Evolutionary conservation across 2,888 invertebrate species (phyloP), one percentile per base, ranked within the genome.

Genomic region (Lochmaea capreae): DNA sequence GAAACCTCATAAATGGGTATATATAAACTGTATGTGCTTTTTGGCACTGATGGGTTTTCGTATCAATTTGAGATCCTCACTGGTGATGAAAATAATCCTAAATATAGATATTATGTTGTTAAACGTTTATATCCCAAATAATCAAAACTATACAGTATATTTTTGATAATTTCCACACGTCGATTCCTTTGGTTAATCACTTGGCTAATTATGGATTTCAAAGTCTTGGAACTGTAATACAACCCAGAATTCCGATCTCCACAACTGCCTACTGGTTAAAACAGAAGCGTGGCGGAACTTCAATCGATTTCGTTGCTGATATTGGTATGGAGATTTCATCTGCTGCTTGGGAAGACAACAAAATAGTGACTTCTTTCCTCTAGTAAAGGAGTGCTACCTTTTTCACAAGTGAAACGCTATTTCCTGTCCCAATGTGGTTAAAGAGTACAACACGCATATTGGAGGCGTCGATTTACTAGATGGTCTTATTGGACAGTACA

Each of bases 131-230:
- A 22, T 73, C 33, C 73, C 70, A 16, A 26, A 54, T 33, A 65
- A 66, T 46, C 54, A 65, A 52, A 73, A 76, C 71, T 80, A 83
- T 73, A 68, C 73, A 73, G 18, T 85, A 58, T 84, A 80, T 76
- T 83, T n/a, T 82, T 73, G 81, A 83, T 69, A 82, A 82, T 72
- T 82, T 79, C 62, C 84, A 81, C 65, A 81, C 79, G 3, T 78
- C 79, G n/a, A 33, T 81, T 54, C 77, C 73, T 33, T 49, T 65
- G 22, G 16, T 49, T 58, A 16, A 33, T 16, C 65, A 71, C 26
- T 46, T 71, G 26, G 67, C 62, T 9, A 63, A 71, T 6, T 39
- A 43, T 59, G 68, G 58, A 68, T 59, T 68, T 16, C 58, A 42
- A 14, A 14, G 59, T n/a, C 18, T 71, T 22, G 65, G 65, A 65